Percentiles rank a stretch among this genome's conserved stretches.
Evolutionary conservation across 2,113 vertebrate species (phyloP).

Genomic region (Furnarius figulus): DNA sequence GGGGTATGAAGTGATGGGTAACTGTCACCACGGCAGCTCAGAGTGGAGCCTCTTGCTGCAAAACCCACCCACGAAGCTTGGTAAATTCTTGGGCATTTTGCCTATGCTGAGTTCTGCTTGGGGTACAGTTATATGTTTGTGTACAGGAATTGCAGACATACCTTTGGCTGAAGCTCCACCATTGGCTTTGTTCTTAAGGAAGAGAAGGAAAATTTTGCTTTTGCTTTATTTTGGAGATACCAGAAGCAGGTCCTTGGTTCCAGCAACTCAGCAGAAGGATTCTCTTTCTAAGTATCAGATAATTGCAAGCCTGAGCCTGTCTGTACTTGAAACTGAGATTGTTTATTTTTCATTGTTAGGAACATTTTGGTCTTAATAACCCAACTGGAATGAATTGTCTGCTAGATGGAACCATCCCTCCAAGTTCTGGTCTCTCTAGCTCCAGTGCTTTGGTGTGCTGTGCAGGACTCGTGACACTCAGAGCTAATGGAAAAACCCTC

Average conservation of each 20-base stretch:
- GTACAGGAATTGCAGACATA: conserved; percentile 21
- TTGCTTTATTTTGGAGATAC: conserved; percentile 24
- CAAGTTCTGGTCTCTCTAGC: conserved; percentile 93
- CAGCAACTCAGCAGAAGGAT: conserved; percentile 34
- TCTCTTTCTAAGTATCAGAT: conserved; percentile 69
- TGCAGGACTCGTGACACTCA: conserved; percentile 86
- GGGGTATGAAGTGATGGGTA: neutral
- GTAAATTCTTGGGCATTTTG: conserved; percentile 26
- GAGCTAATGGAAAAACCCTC: conserved; percentile 85
- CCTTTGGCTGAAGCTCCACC: conserved; percentile 24
- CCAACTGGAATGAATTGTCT: conserved; percentile 90
- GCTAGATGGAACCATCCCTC: conserved; percentile 91
- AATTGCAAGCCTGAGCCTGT: conserved; percentile 63
- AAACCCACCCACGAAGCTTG: conserved; percentile 54
- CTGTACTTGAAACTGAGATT: conserved; percentile 53
- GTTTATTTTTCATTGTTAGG: conserved; percentile 78
- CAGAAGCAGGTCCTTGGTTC: conserved; percentile 55
- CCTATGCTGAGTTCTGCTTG: neutral
- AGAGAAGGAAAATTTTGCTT: neutral
- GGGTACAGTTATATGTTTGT: conserved; percentile 1
- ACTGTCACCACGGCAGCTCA: neutral
- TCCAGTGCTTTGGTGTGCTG: conserved; percentile 96
- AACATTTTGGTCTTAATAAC: conserved; percentile 81
- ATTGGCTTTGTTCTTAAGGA: conserved; percentile 30
- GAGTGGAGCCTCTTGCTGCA: conserved; percentile 11